Evolutionary conservation across 1,140 invertebrate genomes (phyloP), one percentile per base, ranked within the genome.

Genomic region (Cepaea nemoralis): DNA sequence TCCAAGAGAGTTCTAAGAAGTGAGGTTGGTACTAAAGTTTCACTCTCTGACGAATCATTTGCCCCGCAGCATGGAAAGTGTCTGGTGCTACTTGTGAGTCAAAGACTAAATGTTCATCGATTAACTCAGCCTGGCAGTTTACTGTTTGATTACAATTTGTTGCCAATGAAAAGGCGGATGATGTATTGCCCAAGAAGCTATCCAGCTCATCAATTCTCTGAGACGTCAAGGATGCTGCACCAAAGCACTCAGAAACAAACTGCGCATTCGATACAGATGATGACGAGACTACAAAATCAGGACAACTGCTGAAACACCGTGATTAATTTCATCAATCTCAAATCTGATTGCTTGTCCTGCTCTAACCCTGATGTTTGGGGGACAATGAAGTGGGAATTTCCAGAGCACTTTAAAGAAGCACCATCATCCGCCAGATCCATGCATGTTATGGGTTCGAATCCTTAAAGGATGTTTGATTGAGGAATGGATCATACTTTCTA

Each of bases 1-100:
- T 78, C 63, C 24, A 78, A 45, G 24, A 78, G 42, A 39, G 37
- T 78, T 31, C 77, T 35, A 48, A 78, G 66, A 40, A 78, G 63
- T n/a, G 77, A 78, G 19, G 59, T 39, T 1, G 39, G 59, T 16
- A 6, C n/a, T 10, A 19, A 59, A 35, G 48, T 63, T 37, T 77
- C 75, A 66, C 55, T 66, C 22, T 75, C 73, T 42, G 50, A 55
- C 3, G 50, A 55, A 37, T 6, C 6, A 8, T 40, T 40, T 24
- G 35, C 2, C 35, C 37, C 35, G 6, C n/a, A 45, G 10, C 22
- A 16, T 39, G 37, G 39, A 10, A 24, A 8, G 2, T 55, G 19
- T 55, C 50, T 22, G 50, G n/a, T 55, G 22, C n/a, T 3, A 3
- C 22, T 55, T 3, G n/a, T 55, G 50, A 69, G 12, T 35, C 3